These are phyloP conservation scores for Coregonus ussuriensis DNA, from an alignment of 2,797 vertebrate species.

Conservation along the genomic window DNA sequence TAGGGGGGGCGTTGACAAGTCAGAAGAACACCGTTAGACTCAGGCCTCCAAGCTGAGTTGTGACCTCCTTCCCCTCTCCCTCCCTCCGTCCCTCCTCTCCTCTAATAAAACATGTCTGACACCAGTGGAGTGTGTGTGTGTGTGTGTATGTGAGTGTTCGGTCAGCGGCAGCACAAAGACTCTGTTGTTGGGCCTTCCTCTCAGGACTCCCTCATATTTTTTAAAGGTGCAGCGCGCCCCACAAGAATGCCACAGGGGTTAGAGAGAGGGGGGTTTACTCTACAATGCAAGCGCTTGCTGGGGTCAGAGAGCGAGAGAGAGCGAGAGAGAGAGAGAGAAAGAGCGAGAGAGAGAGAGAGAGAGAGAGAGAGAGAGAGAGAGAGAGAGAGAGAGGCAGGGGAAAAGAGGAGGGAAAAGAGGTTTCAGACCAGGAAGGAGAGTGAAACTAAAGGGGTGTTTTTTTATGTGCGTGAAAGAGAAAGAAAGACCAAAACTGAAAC, in stretches of 20 bases:
- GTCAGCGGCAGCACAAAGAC: slow-evolving; percentile 77
- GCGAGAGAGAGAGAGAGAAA: no score
- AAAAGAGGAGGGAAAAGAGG: slow-evolving; percentile 49
- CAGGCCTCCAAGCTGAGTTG: slow-evolving; percentile 78
- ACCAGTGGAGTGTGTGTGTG: slow-evolving; percentile 54
- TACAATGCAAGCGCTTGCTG: slow-evolving; percentile 54
- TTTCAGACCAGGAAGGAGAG: slow-evolving; percentile 58
- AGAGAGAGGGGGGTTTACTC: slow-evolving; percentile 38
- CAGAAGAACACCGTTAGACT: slow-evolving; percentile 77
- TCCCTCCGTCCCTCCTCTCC: slow-evolving; percentile 62
- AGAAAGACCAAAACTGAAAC: slow-evolving; percentile 13
- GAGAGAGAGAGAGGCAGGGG: not conserved
- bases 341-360: no score
- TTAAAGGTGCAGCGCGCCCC: slow-evolving; percentile 82
- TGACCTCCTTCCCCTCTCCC: slow-evolving; percentile 78
- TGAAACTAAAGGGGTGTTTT: slow-evolving; percentile 23
- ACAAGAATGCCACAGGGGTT: slow-evolving; percentile 74
- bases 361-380: no score
- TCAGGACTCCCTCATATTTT: slow-evolving; percentile 80
- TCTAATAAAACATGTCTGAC: slow-evolving; percentile 83
- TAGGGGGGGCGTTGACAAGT: slow-evolving; percentile 77
- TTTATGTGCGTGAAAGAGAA: not conserved
- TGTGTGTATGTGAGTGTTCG: slow-evolving; percentile 30
- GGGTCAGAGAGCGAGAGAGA: slow-evolving; percentile 36
- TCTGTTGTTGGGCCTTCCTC: slow-evolving; percentile 81